These are phyloP conservation scores for Tympanoctomys barrerae DNA, from an alignment of 2,797 vertebrate genomes.

Conservation along the genomic window DNA sequence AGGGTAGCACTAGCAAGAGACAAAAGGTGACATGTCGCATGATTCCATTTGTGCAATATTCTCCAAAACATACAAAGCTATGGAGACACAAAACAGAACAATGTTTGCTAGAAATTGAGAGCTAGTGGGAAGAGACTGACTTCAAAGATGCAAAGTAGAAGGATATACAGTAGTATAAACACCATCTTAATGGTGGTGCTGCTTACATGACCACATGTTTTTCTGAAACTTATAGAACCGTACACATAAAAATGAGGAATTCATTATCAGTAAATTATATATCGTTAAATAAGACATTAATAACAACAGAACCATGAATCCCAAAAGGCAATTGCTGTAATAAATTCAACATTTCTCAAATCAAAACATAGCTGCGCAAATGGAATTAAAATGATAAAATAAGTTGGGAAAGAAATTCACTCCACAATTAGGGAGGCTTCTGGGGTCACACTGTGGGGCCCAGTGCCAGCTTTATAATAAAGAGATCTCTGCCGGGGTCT, in stretches of 20 bases:
- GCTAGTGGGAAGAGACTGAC: background rate
- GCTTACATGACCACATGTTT: background rate
- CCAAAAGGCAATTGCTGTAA: background rate
- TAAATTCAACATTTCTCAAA: background rate
- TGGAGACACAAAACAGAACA: background rate
- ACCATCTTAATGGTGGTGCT: background rate
- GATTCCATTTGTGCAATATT: background rate
- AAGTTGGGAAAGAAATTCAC: background rate
- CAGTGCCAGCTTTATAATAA: background rate
- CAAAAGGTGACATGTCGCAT: background rate
- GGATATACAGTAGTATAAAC: background rate
- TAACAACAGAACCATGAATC: background rate
- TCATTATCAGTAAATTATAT: background rate
- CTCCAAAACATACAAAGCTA: background rate
- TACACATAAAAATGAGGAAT: background rate
- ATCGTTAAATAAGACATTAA: background rate
- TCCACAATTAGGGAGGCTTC: background rate
- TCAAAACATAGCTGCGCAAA: background rate
- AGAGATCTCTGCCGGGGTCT: background rate
- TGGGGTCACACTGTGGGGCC: background rate
- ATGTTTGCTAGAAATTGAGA: background rate
- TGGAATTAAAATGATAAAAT: background rate
- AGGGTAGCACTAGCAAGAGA: background rate
- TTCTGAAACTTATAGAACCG: constrained; percentile 4
- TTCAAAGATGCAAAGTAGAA: background rate